Percentiles rank a stretch among this genome's conserved stretches.
phyloP scores from a whole-genome alignment of 2,888 invertebrate genomes.

The Chorisops tibialis region DNA sequence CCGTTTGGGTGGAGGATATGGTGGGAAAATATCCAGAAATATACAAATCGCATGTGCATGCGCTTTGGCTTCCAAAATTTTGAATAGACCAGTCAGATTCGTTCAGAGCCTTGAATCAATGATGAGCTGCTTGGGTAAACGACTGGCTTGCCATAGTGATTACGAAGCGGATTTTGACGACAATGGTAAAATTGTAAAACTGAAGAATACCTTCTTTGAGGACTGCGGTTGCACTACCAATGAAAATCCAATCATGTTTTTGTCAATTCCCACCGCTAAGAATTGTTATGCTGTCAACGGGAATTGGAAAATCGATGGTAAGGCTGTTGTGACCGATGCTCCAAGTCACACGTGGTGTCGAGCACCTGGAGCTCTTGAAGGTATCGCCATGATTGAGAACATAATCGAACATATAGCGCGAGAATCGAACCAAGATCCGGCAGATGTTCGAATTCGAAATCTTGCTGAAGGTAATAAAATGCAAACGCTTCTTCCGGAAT shows the following conservation, averaged over 20 bases:
- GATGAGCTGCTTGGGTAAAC: conserved; percentile 67
- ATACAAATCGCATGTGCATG: conserved; percentile 61
- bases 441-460: conserved; percentile 59
- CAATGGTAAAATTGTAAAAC: conserved; percentile 64
- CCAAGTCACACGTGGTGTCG: conserved; percentile 69
- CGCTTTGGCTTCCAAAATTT: conserved; percentile 48
- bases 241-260: conserved; percentile 53
- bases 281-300: conserved; percentile 64
- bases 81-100: conserved; percentile 65
- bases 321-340: conserved; percentile 64
- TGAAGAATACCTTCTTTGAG: conserved; percentile 57
- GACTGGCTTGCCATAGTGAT: conserved; percentile 59
- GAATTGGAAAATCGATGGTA: conserved; percentile 65
- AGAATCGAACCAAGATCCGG: conserved; percentile 57
- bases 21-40: conserved; percentile 68
- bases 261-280: conserved; percentile 48
- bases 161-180: conserved; percentile 65
- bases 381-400: conserved; percentile 59
- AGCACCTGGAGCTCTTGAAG: conserved; percentile 62
- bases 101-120: conserved; percentile 68
- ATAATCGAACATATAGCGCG: conserved; percentile 67
- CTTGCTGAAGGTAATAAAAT: conserved; percentile 50
- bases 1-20: conserved; percentile 79
- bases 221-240: conserved; percentile 57
- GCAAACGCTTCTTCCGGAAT: conserved; percentile 54